phyloP scores from a whole-genome alignment of 2,797 vertebrate species.

The Manis javanica region DNA sequence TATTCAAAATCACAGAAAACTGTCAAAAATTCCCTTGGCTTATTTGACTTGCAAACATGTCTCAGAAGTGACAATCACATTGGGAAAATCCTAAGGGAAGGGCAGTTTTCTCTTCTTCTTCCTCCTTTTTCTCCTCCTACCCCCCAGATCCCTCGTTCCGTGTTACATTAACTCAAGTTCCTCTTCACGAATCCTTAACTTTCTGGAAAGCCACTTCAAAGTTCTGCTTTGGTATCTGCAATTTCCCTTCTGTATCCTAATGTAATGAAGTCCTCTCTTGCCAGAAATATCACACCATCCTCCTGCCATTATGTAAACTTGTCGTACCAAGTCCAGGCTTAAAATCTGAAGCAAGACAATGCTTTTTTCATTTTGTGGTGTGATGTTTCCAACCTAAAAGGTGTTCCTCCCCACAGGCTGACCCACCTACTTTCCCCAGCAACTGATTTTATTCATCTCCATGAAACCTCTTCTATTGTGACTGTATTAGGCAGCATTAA shows the following conservation, averaged over 20 bases:
- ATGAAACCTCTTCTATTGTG: not conserved
- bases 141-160: not conserved
- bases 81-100: not conserved
- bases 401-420: not conserved
- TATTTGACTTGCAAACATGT: conserved; percentile 47
- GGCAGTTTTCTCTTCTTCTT: not conserved
- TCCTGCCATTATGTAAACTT: not conserved
- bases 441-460: not conserved
- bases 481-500: not conserved
- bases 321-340: not conserved
- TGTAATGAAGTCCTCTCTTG: not conserved
- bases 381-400: not conserved
- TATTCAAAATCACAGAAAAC: conserved; percentile 38
- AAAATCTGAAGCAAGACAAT: not conserved
- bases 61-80: conserved; percentile 11
- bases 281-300: not conserved
- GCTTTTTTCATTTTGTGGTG: not conserved
- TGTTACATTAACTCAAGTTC: not conserved
- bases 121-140: not conserved
- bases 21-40: conserved; percentile 55
- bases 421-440: not conserved
- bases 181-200: conserved; percentile 7
- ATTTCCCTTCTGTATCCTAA: not conserved
- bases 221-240: not conserved
- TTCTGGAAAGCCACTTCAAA: not conserved